Conservation (phyloP, 1,140 invertebrate genomes). For the Tetramorium parvispinum region DNA sequence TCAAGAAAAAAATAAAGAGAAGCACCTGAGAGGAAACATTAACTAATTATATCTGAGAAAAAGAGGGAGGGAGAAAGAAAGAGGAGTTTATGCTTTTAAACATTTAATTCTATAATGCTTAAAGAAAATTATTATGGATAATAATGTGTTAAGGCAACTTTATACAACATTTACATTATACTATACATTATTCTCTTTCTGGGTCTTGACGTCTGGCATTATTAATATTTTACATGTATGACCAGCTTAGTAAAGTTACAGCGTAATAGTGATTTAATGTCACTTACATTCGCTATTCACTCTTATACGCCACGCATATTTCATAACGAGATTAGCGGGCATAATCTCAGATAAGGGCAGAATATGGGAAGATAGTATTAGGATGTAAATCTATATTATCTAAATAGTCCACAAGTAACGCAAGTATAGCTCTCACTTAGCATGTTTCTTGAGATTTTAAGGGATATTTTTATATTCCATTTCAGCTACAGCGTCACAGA, state of each 20-base stretch:
- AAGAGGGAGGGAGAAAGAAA: not conserved
- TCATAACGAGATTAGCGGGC: slow-evolving; percentile 46
- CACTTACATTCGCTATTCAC: slow-evolving; percentile 55
- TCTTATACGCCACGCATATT: slow-evolving; percentile 38
- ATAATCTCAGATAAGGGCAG: slow-evolving; percentile 50
- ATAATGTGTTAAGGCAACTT: not conserved
- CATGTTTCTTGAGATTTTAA: slow-evolving; percentile 8
- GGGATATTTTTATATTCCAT: not conserved
- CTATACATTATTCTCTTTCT: slow-evolving; percentile 7
- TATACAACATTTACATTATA: slow-evolving; percentile 4
- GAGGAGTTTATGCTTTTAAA: not conserved
- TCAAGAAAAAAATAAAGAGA: not conserved
- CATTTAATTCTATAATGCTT: not conserved
- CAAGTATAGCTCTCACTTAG: not conserved
- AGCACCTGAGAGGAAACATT: not conserved
- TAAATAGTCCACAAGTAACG: slow-evolving; percentile 40
- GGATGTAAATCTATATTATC: slow-evolving; percentile 36
- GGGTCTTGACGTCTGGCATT: not conserved
- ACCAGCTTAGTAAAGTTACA: slow-evolving; percentile 6
- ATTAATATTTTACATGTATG: slow-evolving; percentile 35
- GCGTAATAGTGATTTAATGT: slow-evolving; percentile 48
- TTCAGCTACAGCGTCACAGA: not conserved
- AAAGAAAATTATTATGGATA: slow-evolving; percentile 4
- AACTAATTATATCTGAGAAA: not conserved
- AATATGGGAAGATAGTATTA: slow-evolving; percentile 41